Evolutionary conservation across 1,140 invertebrate genomes (phyloP), one percentile per base, ranked within the genome.

Genomic region (Nephila pilipes): DNA sequence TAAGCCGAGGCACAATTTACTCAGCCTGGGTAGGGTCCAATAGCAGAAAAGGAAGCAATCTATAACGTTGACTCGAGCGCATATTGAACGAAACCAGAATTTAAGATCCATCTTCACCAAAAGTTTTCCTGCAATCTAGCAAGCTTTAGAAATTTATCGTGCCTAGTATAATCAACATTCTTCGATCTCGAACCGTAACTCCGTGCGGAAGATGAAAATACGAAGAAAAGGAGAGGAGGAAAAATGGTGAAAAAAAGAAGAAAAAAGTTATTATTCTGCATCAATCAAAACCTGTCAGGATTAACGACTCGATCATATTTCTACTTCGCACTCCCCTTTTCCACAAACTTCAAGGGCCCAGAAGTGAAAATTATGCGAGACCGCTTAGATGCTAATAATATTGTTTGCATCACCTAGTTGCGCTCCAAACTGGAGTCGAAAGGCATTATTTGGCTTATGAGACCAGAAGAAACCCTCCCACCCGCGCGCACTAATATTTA

Each of bases 231-330:
- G 36, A 88, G 32, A 55, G n/a, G 60, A 88, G 32, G 63, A 55
- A 58, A 46, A 46, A 46, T 46, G 46, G 46, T 10, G 25, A 85
- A 85, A 85, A 85, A 85, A 32, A 57, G 29, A 46, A 20, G 29
- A 46, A 20, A 88, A 88, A 88, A 88, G 87, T 88, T 88, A 88
- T 88, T 88, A 88, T 88, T 88, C 87, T 54, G 18, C 87, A 88
- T 88, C 87, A 69, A 88, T 88, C 87, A 88, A 88, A 88, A 75
- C 87, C 87, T 88, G 87, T 88, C 87, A 88, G 60, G 63, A 88
- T 88, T 88, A 88, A 88, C 87, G 87, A 88, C 87, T 88, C 87
- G 87, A 88, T 88, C 87, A 69, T 88, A 88, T 88, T 88, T 88
- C 85, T 65, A 65, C 32, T 58, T 87, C 36, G n/a, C 57, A 32